phyloP scores from a whole-genome alignment of 2,113 vertebrate species.

The Lycocorax pyrrhopterus region DNA sequence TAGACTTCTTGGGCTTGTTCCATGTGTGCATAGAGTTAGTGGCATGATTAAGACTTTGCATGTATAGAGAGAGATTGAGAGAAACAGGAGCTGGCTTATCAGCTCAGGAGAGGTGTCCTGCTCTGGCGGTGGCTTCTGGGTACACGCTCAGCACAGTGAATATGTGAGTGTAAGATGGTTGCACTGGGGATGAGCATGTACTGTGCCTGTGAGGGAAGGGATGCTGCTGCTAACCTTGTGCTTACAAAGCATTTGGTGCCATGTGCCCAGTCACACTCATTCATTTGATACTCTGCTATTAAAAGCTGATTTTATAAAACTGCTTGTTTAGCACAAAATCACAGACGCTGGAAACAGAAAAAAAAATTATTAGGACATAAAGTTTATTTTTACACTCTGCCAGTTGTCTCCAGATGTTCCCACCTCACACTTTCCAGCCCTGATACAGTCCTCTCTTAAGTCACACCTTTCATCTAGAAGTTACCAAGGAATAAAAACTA shows the following conservation, averaged over 20 bases:
- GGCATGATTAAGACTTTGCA: neutral
- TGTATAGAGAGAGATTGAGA: neutral
- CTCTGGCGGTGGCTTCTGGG: neutral
- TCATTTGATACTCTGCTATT: neutral
- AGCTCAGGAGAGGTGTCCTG: neutral
- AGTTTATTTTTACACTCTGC: neutral
- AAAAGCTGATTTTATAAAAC: neutral
- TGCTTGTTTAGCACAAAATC: neutral
- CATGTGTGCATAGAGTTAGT: neutral
- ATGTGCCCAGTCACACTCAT: neutral
- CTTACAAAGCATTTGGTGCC: neutral
- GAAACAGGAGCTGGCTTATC: neutral
- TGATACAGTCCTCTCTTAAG: neutral
- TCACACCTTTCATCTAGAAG: neutral
- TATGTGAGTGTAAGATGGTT: neutral
- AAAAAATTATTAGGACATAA: neutral
- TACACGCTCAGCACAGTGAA: accelerated
- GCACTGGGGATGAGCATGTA: accelerated
- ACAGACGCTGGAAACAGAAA: neutral
- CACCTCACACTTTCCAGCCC: neutral
- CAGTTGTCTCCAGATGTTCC: constrained; percentile 26
- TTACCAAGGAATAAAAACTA: neutral
- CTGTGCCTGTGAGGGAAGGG: neutral
- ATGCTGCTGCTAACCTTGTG: neutral
- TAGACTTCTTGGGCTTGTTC: neutral